A percentile compares a stretch with the other conserved stretches of the same genome.
phyloP scores from a whole-genome alignment of 1,140 invertebrate genomes.

The Ceratina calcarata region DNA sequence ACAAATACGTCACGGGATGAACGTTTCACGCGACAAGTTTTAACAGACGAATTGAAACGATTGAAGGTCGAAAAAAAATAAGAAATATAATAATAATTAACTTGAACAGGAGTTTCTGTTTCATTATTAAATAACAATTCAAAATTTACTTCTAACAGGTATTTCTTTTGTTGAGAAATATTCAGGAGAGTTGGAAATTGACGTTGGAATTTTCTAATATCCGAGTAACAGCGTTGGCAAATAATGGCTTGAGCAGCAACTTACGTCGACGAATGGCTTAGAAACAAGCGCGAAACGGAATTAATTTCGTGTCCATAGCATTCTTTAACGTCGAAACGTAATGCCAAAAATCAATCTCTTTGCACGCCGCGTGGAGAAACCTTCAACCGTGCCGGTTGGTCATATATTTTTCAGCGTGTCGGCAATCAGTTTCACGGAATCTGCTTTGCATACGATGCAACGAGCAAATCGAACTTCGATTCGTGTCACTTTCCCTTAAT shows the following conservation, averaged over 20 bases:
- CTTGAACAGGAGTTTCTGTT: too few relatives aligned
- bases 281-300: conserved; percentile 19
- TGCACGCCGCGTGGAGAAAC: conserved; percentile 2
- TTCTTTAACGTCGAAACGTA: conserved; percentile 41
- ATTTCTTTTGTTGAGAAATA: too few relatives aligned
- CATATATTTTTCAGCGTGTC: conserved; percentile 13
- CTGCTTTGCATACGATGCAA: conserved; percentile 15
- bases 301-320: conserved; percentile 34
- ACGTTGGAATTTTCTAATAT: conserved; percentile 15
- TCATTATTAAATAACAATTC: too few relatives aligned
- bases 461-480: conserved; percentile 10
- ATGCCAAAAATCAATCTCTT: conserved; percentile 36
- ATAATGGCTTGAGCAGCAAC: neutral
- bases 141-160: too few relatives aligned
- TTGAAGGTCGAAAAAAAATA: too few relatives aligned
- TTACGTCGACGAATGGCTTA: neutral
- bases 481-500: neutral
- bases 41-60: too few relatives aligned
- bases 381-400: neutral
- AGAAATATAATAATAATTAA: too few relatives aligned
- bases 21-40: too few relatives aligned
- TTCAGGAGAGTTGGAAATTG: neutral
- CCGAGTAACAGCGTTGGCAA: neutral
- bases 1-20: too few relatives aligned
- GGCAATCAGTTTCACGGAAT: neutral